A percentile compares a stretch with the other conserved stretches of the same genome.
phyloP scores from a whole-genome alignment of 1,140 invertebrate genomes.

The Xylocopa sonorina region DNA sequence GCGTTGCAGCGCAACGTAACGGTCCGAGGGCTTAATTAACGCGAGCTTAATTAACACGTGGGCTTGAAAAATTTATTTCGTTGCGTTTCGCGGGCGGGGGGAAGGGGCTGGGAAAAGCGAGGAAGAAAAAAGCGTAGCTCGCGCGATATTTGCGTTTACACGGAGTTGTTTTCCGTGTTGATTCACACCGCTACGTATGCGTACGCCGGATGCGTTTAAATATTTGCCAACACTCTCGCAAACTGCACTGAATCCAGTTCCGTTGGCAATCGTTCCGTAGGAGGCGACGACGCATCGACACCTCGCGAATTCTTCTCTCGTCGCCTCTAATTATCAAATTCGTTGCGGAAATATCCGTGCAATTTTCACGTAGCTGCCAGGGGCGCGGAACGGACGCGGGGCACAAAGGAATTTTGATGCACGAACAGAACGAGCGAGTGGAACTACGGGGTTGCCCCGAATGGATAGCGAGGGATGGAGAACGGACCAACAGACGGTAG shows the following conservation, averaged over 20 bases:
- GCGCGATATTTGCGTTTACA: not conserved
- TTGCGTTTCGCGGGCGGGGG: no score
- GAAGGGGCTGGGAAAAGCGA: no score
- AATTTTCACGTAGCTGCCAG: not conserved
- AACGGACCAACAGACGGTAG: not conserved
- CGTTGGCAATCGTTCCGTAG: not conserved
- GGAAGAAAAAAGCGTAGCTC: rapidly evolving
- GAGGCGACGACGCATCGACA: not conserved
- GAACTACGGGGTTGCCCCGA: not conserved
- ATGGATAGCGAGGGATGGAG: not conserved
- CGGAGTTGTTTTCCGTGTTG: not conserved
- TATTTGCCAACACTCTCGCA: not conserved
- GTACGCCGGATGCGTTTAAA: not conserved
- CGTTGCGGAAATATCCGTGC: not conserved
- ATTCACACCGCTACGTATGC: not conserved
- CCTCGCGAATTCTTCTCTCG: not conserved
- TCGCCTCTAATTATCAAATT: not conserved
- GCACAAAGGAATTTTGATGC: conserved; percentile 40
- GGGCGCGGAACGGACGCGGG: not conserved
- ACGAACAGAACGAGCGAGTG: conserved; percentile 5
- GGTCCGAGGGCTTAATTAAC: not conserved
- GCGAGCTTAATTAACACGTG: no score
- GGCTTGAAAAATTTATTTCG: not conserved
- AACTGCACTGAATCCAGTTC: not conserved
- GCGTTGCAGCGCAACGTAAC: not conserved